Conservation (phyloP, 2,113 vertebrate genomes). For the Pomatorhinus ruficollis region DNA sequence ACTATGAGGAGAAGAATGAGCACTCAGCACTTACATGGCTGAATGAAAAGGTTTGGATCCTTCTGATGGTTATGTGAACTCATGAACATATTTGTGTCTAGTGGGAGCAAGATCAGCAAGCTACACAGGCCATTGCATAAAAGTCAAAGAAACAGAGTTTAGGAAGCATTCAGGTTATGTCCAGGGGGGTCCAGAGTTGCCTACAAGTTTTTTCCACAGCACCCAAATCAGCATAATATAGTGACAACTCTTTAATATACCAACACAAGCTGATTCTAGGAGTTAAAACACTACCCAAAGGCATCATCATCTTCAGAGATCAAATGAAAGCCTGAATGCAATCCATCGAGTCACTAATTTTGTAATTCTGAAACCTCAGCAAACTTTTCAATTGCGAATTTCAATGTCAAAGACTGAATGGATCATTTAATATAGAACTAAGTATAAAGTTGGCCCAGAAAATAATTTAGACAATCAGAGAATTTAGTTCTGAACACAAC, state of each 20-base stretch:
- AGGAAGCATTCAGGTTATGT: background rate
- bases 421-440: background rate
- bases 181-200: background rate
- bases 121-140: background rate
- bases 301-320: background rate
- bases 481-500: conserved; percentile 34
- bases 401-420: background rate
- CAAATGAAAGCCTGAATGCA: background rate
- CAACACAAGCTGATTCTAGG: background rate
- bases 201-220: background rate
- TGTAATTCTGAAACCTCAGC: background rate
- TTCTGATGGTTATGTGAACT: background rate
- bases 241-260: background rate
- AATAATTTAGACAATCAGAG: background rate
- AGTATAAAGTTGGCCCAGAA: background rate
- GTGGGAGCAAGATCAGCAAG: background rate
- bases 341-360: background rate
- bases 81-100: background rate
- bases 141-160: background rate
- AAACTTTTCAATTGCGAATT: background rate
- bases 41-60: background rate
- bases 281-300: background rate
- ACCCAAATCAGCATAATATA: background rate
- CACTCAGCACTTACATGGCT: background rate
- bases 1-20: background rate